Base-by-base conservation (phyloP, 1,140 invertebrate genomes). In the Ylistrum balloti region DNA sequence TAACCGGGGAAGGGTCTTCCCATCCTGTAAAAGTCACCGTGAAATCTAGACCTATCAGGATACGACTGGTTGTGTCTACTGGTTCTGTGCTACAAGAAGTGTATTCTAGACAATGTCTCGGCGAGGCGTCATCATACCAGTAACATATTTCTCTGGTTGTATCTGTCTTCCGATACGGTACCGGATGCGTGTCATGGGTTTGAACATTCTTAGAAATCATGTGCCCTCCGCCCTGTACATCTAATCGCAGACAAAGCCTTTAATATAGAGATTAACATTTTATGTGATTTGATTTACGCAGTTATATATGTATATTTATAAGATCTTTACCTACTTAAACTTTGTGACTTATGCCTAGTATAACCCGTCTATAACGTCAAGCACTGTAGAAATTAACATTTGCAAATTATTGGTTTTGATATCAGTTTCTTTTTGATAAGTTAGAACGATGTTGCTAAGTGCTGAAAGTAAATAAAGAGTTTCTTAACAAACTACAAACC, bases 191-290 rank as follows among this genome's bases (percentile, higher is more conserved):
- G 0, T 5, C 5, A 28, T 28, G 20, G 0, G 20, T 38, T 35
- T 86, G 22, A 22, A 11, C 0, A n/a, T 34, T 48, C 35, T n/a
- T 86, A 22, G 15, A 33, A 33, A 38, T 56, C 86, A 90, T 33
- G 74, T 56, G 87, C 10, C 89, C 89, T 11, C 85, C 86, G 10
- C 86, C 89, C 5, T 33, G 33, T n/a, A 86, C 86, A 7, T 15
- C 28, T 13, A 90, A 87, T 48, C 41, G 33, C 20, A 87, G 86
- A 86, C 89, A 90, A 13, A 90, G 38, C 34, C 89, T 90, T 86
- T 17, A 86, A 86, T 87, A 38, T 0, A 15, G 41, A 15, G 41
- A 45, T 45, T 13, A 17, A 45, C 10, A 45, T 17, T 17, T 45
- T 13, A 45, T 38, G 35, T 38, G 35, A 13, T 38, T 38, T 5